Base-by-base conservation (phyloP, 2,797 vertebrate species). In the Microcaecilia unicolor region DNA sequence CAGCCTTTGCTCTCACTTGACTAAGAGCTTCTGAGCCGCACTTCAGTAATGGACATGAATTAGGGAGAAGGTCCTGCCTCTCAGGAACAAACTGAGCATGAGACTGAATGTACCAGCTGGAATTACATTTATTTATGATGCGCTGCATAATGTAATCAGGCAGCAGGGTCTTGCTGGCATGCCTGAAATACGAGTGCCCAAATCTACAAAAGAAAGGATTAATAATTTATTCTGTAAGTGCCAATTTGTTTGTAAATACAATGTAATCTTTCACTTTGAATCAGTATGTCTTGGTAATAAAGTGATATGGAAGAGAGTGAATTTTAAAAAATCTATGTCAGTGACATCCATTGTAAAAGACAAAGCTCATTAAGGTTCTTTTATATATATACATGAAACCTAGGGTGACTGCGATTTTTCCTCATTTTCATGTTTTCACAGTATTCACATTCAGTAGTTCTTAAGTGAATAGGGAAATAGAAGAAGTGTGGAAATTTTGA, bases 1-100 rank as follows among this genome's bases (percentile, higher is more conserved):
- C 94, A 98, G 67, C 95, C 95, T 13, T 84, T 98, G 70, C 92
- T 98, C 48, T 96, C 93, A 25, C 88, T 98, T 76, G 94, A 98
- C 84, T 98, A 78, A 81, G 32, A 41, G 28, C 31, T 64, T 44
- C 47, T 68, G 56, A 46, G 12, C 43, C 44, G 28, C 3, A 15
- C 12, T 25, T 18, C 39, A 21, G 17, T 16, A 18, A 20, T 10
- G 3, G 18, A 41, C 40, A 3, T 25, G 55, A 56, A 72, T 59
- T 54, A 51, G 54, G 53, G 43, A 37, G 58, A 70, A 69, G 55
- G 52, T 55, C 51, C 46, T 57, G 50, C 55, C 47, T 71, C 75
- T 68, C 54, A 61, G 50, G 54, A 62, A 20, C 58, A 58, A 63
- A 42, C 41, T 60, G 61, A 67, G 41, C 39, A 10, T 22, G 52